Evolutionary conservation across 2,797 vertebrate genomes (phyloP), one percentile per base, ranked within the genome.

Genomic region (Myotis myotis): DNA sequence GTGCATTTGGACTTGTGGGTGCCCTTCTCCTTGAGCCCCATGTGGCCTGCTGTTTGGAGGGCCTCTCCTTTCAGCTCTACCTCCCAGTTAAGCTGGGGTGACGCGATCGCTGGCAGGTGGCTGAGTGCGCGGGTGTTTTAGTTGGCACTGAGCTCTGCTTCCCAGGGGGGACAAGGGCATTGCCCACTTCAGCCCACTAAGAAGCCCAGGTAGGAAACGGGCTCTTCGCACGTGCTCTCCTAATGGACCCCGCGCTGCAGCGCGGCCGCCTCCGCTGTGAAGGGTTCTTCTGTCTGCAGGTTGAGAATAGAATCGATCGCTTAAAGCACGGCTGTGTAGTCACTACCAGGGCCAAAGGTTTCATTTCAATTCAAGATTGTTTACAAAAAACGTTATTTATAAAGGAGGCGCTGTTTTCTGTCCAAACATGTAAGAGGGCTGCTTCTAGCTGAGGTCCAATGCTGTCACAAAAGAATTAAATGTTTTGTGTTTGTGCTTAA

Each of bases 331-430:
- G 96, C 95, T 96, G 90, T 94, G 96, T 96, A 96, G 96, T 96
- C 96, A 88, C 79, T 41, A 94, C 81, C 5, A 23, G 36, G 96
- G 93, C 82, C 96, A 96, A 96, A 97, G 95, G 92, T 97, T 96
- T 95, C 53, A 74, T 95, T 97, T 96, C 89, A 93, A 95, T 96
- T 96, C 90, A 60, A 86, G 84, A 97, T 94, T 84, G 94, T 95
- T 96, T 95, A 97, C 95, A 94, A 97, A 96, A 96, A 96, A 95
- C 74, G 74, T 92, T 95, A 96, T 96, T 97, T 97, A 93, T 92
- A 96, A 94, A 90, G 79, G 33, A 96, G 96, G 86, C 79, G 80
- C 87, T 86, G 93, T 82, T 96, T 95, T 96, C 93, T 96, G 92
- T 96, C 92, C 92, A 96, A 97, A 97, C 80, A 94, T 57, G 85